Evolutionary conservation across 2,888 invertebrate species (phyloP), one percentile per base, ranked within the genome.

Genomic region (Epsilonema sp.): DNA sequence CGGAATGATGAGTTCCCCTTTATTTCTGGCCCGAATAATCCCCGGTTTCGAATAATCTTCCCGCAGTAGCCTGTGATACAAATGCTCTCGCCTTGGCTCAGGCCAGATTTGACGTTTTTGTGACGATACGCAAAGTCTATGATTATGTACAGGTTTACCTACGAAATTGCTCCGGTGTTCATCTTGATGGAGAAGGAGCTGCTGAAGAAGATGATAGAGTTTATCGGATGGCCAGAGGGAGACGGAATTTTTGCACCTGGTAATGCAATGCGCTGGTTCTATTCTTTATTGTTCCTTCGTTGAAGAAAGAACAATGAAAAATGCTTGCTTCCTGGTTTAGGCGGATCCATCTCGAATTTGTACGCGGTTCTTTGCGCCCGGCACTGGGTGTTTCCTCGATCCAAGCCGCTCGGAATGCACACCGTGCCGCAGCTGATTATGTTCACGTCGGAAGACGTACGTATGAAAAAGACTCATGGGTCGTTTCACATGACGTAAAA

Each of bases 121-220:
- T n/a, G n/a, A n/a, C n/a, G n/a, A n/a, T n/a, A n/a, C n/a, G n/a
- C n/a, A n/a, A n/a, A 11, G 8, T 11, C 31, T 31, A n/a, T n/a
- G n/a, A n/a, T n/a, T 5, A n/a, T 3, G 8, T n/a, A 11, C 49
- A 73, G 73, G 70, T 97, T 97, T 72, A 99, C 97, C 3, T 97
- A 92, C 68, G 97, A 97, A 73, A 92, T 94, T 51, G 90, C 94
- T 0, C 97, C 97, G 0, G 94, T 97, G 37, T 97, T 94, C 74
- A 94, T 94, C 56, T 74, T 99, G 43, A 94, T 97, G 90, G 97
- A 97, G 72, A 82, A 79, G 58, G 82, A 87, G 1, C 83, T 92
- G 3, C 74, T 92, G 66, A 76, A 79, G 56, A 86, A 87, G 70
- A 92, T 99, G 94, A 73, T 89, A 47, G 77, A 78, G 63, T 78